A percentile compares a stretch with the other conserved stretches of the same genome.
These are phyloP conservation scores for Staurois parvus DNA, from an alignment of 2,797 vertebrate species.

Conservation along the genomic window DNA sequence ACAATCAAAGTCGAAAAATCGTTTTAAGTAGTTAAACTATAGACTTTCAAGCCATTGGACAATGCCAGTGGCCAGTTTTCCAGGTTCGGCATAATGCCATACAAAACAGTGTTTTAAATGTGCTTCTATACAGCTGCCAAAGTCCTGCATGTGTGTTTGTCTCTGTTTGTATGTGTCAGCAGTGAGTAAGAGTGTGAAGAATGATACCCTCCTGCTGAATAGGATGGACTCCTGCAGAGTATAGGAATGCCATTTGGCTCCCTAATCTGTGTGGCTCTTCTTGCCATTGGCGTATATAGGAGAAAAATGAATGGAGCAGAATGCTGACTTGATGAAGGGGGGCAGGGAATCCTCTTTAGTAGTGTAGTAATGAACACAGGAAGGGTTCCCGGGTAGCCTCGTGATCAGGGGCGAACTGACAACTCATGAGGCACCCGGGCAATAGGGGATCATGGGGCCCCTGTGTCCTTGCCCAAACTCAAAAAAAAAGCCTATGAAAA, in stretches of 20 bases:
- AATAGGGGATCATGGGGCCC: no score
- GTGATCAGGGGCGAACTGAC: no score
- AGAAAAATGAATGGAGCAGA: slow-evolving; percentile 17
- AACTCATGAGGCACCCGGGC: no score
- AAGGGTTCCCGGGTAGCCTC: background rate
- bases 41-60: background rate
- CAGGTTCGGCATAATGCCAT: background rate
- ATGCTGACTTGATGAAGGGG: background rate
- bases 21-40: background rate
- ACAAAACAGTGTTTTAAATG: background rate
- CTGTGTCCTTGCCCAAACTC: no score
- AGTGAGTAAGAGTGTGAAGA: slow-evolving; percentile 18
- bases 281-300: background rate
- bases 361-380: background rate
- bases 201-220: slow-evolving; percentile 17
- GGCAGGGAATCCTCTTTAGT: background rate
- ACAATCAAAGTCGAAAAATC: no score
- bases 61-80: background rate
- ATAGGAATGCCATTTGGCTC: background rate
- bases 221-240: slow-evolving; percentile 42
- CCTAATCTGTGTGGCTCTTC: background rate
- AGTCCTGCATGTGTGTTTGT: background rate
- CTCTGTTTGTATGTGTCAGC: background rate
- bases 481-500: no score
- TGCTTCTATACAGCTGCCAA: background rate